A percentile compares a stretch with the other conserved stretches of the same genome.
phyloP scores from a whole-genome alignment of 1,140 invertebrate species.

The Calycopis cecrops region DNA sequence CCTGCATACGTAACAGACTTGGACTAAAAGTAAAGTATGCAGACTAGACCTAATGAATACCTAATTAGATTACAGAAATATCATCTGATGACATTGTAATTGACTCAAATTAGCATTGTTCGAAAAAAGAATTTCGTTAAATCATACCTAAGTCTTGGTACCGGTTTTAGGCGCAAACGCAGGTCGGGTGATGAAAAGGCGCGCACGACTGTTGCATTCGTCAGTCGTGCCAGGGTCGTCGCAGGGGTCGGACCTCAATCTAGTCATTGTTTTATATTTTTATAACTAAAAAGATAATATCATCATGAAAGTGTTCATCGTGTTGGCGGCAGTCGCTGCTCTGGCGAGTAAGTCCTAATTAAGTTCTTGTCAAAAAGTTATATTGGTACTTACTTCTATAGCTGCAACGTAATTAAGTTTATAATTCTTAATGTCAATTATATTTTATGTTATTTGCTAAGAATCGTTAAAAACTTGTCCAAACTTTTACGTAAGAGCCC shows the following conservation, averaged over 20 bases:
- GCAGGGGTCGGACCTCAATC: slow-evolving; percentile 61
- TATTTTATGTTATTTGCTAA: too few species aligned
- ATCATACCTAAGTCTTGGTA: slow-evolving; percentile 58
- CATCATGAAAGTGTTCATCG: slow-evolving; percentile 72
- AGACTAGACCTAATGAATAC: background rate
- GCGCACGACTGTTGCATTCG: slow-evolving; percentile 52
- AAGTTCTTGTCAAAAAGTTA: too few species aligned
- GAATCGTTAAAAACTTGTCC: too few species aligned
- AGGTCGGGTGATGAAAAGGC: slow-evolving; percentile 66
- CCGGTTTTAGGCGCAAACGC: slow-evolving; percentile 60
- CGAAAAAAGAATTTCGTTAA: slow-evolving; percentile 55
- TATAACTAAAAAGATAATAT: slow-evolving; percentile 54
- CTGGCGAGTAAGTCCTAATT: slow-evolving; percentile 56
- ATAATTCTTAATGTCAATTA: too few species aligned
- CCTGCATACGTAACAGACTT: slow-evolving; percentile 27
- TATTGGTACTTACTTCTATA: too few species aligned
- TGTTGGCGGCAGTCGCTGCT: slow-evolving; percentile 57
- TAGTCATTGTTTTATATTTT: slow-evolving; percentile 66
- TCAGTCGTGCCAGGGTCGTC: slow-evolving; percentile 64
- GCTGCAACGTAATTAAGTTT: too few species aligned
- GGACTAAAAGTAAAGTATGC: background rate
- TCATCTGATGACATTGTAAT: slow-evolving; percentile 2
- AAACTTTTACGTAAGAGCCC: too few species aligned
- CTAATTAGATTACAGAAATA: slow-evolving; percentile 9
- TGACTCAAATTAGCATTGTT: slow-evolving; percentile 44